Evolutionary conservation across 2,888 invertebrate genomes (phyloP), one percentile per base, ranked within the genome.

Genomic region (Hemistola chrysoprasaria): DNA sequence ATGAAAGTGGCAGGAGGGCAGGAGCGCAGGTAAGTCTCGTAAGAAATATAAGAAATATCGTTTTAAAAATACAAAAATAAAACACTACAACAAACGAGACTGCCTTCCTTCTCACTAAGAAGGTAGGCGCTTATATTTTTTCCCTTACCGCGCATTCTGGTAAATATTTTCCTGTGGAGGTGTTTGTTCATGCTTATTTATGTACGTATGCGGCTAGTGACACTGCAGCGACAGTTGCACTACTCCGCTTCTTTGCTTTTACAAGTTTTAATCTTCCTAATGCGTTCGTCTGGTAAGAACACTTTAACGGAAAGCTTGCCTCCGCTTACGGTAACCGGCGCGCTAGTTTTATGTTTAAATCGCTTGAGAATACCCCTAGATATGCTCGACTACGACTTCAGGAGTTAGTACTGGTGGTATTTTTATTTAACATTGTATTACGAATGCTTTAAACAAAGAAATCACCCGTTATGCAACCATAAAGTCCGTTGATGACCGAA

Each of bases 211-310:
- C 43, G 47, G 40, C 45, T 51, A 56, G 57, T 59, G 55, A 54
- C 59, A 60, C 55, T 47, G 50, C 50, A 50, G 59, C 65, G 61
- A 65, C 71, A 59, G 56, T 68, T 63, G 56, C 54, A 65, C 53
- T 63, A 55, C 54, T 65, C 53, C 68, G 71, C 65, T 77, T 74
- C 76, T 78, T 75, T 75, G 78, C 82, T 76, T 82, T 81, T 78
- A 71, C 74, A 75, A 78, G 68, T 85, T 86, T 85, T 82, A 87
- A 87, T 87, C 85, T 84, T 69, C 73, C 85, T 86, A 87, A 87
- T 87, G 87, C 74, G 67, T 76, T 57, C 74, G 72, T 69, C 69
- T 77, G 69, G 65, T 71, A 59, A 65, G 62, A 58, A 65, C 70
- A 71, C 74, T 78, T 75, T 61, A n/a, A 72, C 70, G 72, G 59